Conservation (phyloP, 2,113 vertebrate species). For the Macroglossus sobrinus region DNA sequence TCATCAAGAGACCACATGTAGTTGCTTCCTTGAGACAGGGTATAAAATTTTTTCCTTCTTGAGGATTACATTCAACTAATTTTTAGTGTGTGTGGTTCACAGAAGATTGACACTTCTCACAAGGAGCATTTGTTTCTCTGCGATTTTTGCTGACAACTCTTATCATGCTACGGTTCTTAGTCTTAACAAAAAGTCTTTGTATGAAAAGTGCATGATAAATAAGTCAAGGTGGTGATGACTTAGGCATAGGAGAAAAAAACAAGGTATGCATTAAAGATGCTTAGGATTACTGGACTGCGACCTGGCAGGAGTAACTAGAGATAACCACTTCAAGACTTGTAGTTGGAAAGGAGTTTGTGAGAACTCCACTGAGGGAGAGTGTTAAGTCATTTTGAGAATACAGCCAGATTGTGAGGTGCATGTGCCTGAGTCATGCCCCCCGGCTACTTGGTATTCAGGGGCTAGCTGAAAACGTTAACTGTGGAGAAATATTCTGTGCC, state of each 20-base stretch:
- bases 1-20: neutral
- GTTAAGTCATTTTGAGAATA: neutral
- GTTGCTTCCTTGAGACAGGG: neutral
- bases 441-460: neutral
- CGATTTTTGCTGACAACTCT: constrained; percentile 32
- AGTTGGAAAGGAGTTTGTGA: neutral
- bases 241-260: neutral
- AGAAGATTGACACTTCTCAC: constrained; percentile 28
- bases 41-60: neutral
- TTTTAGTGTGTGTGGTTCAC: neutral
- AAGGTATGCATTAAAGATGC: neutral
- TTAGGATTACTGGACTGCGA: neutral
- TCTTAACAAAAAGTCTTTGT: constrained; percentile 20
- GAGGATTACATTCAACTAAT: constrained; percentile 45
- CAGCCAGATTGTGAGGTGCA: neutral
- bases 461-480: neutral
- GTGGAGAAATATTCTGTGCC: neutral
- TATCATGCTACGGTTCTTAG: neutral
- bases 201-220: neutral
- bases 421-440: neutral
- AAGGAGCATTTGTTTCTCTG: constrained; percentile 4
- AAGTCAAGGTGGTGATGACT: neutral
- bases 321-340: neutral
- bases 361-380: neutral
- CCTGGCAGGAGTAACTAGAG: neutral